Evolutionary conservation across 1,140 invertebrate genomes (phyloP), one percentile per base, ranked within the genome.

Genomic region (Mizuhopecten yessoensis): DNA sequence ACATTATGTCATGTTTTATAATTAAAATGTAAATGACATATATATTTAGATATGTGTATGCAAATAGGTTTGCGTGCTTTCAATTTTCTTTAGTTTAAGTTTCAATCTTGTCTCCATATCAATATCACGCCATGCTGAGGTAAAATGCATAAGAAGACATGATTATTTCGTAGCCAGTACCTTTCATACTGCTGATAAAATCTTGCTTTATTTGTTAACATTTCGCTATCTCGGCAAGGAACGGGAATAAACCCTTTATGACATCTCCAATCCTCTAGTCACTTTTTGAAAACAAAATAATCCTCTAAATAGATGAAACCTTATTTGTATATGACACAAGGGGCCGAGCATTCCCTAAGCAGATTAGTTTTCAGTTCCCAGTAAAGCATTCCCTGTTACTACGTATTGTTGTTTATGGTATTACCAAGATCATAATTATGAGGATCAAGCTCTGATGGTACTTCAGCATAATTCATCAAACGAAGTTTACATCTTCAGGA

Each of bases 281-380:
- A 34, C 87, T 45, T 87, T 75, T 87, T 45, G 87, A 90, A 90
- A 90, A 86, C 42, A 49, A 92, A 89, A 42, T 92, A 92, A 92
- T 92, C 92, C 57, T 88, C 90, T 92, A 92, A 92, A 92, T 91
- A 92, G 92, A 92, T 92, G 92, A 92, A 92, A 91, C 92, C 92
- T 86, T 92, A 92, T 92, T 92, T 92, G 92, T 89, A 87, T 89
- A 91, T 90, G 90, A 92, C 92, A 92, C 88, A 92, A 92, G 92
- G 88, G 91, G 92, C 88, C 92, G 88, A 91, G 90, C 89, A 91
- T 90, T 92, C 92, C 92, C 92, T 92, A 92, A 92, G 92, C 92
- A 91, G 92, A 91, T 92, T 92, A 75, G 88, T 34, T 36, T 89
- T 92, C 86, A 91, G 90, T 87, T 91, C 88, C 86, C 42, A 45